A percentile compares a stretch with the other conserved stretches of the same genome.
Conservation (phyloP, 2,888 invertebrate species). For the Leistus spinibarbis region DNA sequence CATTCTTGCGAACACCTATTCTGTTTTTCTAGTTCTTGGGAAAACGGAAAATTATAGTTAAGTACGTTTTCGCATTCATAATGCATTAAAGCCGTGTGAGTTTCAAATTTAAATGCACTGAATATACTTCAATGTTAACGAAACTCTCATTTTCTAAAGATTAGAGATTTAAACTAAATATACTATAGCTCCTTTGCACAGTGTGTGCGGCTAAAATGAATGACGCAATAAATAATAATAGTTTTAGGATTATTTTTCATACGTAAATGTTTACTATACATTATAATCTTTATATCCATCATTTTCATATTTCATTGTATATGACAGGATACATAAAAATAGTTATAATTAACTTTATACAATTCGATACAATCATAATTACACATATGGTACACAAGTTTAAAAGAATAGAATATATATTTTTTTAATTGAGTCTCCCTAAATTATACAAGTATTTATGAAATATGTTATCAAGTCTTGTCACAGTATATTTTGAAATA, state of each 20-base stretch:
- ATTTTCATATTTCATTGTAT: neutral
- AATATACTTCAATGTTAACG: too few relatives aligned
- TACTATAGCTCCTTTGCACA: too few relatives aligned
- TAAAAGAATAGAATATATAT: neutral
- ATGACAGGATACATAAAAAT: neutral
- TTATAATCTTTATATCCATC: too few relatives aligned
- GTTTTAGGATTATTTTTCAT: too few relatives aligned
- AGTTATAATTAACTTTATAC: neutral
- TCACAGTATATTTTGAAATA: neutral
- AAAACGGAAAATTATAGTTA: neutral
- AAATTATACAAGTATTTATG: neutral
- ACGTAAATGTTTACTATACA: too few relatives aligned
- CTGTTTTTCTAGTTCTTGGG: neutral
- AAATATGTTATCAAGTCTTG: neutral
- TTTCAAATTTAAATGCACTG: neutral
- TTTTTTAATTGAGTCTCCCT: neutral
- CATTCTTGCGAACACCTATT: neutral
- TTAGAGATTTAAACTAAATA: too few relatives aligned
- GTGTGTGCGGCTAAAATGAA: too few relatives aligned
- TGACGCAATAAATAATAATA: too few relatives aligned
- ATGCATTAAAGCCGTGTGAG: neutral
- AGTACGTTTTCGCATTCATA: neutral
- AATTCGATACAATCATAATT: neutral
- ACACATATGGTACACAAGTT: neutral
- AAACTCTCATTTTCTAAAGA: neutral